Percentiles rank a stretch among this genome's conserved stretches.
phyloP scores from a whole-genome alignment of 2,113 vertebrate species.

The Erinaceus europaeus region DNA sequence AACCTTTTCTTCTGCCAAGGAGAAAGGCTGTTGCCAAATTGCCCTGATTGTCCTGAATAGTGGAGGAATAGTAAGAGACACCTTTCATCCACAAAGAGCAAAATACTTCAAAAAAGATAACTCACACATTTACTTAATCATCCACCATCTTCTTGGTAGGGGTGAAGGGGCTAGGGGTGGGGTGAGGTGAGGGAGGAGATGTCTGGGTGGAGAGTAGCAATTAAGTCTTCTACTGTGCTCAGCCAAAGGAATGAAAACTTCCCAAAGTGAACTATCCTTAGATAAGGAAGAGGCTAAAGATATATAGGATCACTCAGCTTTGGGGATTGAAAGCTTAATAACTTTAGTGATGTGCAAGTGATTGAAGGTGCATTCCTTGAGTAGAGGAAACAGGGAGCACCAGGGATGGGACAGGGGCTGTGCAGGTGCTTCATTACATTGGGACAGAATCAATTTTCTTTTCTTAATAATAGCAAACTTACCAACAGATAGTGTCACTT shows the following conservation, averaged over 20 bases:
- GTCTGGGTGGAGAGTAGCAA: background rate
- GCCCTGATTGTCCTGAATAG: conserved; percentile 2
- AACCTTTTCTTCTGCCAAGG: conserved; percentile 49
- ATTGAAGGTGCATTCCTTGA: background rate
- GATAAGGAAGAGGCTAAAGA: background rate
- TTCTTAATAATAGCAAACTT: background rate
- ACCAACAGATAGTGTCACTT: too few relatives aligned
- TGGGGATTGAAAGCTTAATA: background rate
- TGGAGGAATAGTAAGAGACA: conserved; percentile 35
- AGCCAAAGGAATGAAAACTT: conserved; percentile 13
- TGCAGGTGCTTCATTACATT: background rate
- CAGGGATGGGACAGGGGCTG: background rate
- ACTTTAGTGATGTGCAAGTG: background rate
- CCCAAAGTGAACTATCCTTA: background rate
- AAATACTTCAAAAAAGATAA: conserved; percentile 50
- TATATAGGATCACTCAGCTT: background rate
- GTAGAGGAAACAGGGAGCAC: accelerated
- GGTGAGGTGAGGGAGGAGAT: too few relatives aligned
- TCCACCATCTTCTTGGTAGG: background rate
- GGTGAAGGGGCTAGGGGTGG: background rate
- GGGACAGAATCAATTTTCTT: accelerated
- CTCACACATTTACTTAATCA: background rate
- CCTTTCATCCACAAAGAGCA: conserved; percentile 38
- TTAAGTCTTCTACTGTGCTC: background rate
- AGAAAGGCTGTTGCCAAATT: conserved; percentile 42